These are phyloP conservation scores for Xestia xanthographa DNA, from an alignment of 2,888 invertebrate species.

Conservation along the genomic window DNA sequence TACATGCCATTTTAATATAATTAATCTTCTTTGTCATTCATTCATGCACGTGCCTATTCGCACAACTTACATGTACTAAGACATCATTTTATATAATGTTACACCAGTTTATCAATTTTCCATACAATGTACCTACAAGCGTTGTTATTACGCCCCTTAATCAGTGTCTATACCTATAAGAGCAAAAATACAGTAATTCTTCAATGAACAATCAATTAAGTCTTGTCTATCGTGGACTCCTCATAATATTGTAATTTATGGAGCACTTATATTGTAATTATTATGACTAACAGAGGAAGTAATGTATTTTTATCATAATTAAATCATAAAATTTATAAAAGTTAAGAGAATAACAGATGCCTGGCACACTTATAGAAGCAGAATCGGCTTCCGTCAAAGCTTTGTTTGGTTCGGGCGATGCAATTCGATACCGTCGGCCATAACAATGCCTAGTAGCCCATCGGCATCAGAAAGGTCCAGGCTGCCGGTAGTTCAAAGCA, in stretches of 20 bases:
- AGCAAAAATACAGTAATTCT: background rate
- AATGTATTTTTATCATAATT: background rate
- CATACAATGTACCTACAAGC: background rate
- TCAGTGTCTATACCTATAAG: slow-evolving; percentile 7
- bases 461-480: background rate
- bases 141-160: slow-evolving; percentile 14
- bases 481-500: background rate
- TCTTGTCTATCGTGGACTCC: slow-evolving; percentile 10
- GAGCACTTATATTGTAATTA: background rate
- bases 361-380: background rate
- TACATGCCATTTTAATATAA: slow-evolving; percentile 61
- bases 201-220: slow-evolving; percentile 33
- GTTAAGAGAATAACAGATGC: background rate
- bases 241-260: slow-evolving; percentile 15
- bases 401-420: background rate
- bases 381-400: background rate
- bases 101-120: slow-evolving; percentile 39
- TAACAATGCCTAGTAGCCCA: background rate
- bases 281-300: slow-evolving; percentile 2
- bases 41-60: slow-evolving; percentile 40
- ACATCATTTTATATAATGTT: slow-evolving; percentile 29
- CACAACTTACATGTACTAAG: slow-evolving; percentile 28
- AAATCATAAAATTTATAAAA: background rate
- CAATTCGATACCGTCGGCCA: background rate
- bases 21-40: slow-evolving; percentile 61